Evolutionary conservation across 1,140 invertebrate genomes (phyloP).

Genomic region (Megathymus violae): DNA sequence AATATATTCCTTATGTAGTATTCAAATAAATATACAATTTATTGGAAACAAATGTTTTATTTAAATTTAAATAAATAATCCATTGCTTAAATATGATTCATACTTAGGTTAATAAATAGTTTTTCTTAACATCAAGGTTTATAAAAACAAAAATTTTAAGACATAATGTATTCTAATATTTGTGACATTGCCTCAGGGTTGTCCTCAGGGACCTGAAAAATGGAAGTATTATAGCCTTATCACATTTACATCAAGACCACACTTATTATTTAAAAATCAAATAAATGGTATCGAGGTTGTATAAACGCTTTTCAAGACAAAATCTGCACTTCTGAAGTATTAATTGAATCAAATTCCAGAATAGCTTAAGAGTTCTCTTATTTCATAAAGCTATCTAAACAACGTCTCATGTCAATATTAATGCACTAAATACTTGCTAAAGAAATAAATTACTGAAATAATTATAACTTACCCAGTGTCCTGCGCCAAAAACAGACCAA

Average conservation of each 20-base stretch:
- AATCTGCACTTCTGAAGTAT: no score
- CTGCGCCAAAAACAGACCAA: slow-evolving; percentile 69
- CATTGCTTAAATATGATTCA: not conserved
- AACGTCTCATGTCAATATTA: no score
- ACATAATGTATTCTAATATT: slow-evolving; percentile 58
- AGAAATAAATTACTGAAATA: not conserved
- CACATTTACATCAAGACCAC: no score
- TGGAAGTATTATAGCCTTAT: not conserved
- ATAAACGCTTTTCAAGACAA: no score
- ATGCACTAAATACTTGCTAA: no score
- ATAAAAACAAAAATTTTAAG: no score
- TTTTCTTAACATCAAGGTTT: no score
- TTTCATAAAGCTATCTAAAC: no score
- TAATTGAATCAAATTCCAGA: no score
- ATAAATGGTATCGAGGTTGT: no score
- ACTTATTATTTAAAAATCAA: no score
- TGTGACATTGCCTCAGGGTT: slow-evolving; percentile 72
- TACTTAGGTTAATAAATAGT: not conserved
- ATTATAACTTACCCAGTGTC: slow-evolving; percentile 65
- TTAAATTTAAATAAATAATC: slow-evolving; percentile 7
- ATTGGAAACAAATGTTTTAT: slow-evolving; percentile 32
- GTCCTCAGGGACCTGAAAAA: slow-evolving; percentile 69
- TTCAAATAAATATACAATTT: slow-evolving; percentile 38
- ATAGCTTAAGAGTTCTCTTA: no score
- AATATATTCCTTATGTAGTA: slow-evolving; percentile 32